Evolutionary conservation across 1,140 invertebrate genomes (phyloP).

Genomic region (Linepithema humile): DNA sequence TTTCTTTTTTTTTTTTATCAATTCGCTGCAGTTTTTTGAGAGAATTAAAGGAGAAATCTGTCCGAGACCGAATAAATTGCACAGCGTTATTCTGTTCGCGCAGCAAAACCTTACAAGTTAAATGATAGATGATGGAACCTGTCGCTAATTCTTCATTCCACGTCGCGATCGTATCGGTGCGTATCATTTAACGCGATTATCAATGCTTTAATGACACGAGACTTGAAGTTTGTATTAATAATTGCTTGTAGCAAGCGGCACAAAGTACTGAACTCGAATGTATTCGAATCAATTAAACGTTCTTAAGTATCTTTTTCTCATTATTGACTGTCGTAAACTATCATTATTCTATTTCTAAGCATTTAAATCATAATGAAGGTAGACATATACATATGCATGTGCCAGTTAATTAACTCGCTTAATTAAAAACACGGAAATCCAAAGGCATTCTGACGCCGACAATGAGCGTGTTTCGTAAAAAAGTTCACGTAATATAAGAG

Average conservation of each 20-base stretch:
- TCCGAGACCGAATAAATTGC: background rate
- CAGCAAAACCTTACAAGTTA: background rate
- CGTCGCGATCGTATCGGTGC: background rate
- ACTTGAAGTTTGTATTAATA: background rate
- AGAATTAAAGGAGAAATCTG: background rate
- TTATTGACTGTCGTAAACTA: background rate
- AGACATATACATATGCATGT: no score
- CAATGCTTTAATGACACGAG: background rate
- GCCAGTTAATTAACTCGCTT: no score
- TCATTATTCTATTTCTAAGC: background rate
- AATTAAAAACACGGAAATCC: background rate
- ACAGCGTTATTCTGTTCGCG: background rate
- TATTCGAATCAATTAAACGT: background rate
- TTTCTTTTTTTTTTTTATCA: background rate
- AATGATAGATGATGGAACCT: background rate
- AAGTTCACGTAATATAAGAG: background rate
- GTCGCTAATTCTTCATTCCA: background rate
- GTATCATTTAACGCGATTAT: conserved; percentile 13
- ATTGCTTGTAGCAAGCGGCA: background rate
- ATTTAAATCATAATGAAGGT: background rate
- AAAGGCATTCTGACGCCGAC: background rate
- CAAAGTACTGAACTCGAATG: background rate
- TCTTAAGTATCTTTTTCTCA: background rate
- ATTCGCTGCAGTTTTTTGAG: background rate
- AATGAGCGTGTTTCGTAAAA: background rate